Evolutionary conservation across 2,888 invertebrate genomes (phyloP).

Genomic region (Gibbula magus): DNA sequence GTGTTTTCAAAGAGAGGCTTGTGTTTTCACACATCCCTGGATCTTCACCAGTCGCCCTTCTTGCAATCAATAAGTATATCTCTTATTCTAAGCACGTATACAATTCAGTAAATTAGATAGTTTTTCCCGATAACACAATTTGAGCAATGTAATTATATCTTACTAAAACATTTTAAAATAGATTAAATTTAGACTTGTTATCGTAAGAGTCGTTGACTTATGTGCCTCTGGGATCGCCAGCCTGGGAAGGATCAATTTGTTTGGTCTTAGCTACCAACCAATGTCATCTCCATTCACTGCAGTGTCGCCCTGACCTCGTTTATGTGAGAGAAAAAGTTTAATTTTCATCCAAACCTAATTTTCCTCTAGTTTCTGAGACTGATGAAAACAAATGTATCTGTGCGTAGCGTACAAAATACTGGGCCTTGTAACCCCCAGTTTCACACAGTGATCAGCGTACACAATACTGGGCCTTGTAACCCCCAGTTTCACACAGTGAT

Average conservation of each 20-base stretch:
- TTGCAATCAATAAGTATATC: slow-evolving; percentile 12
- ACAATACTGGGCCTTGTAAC: not conserved
- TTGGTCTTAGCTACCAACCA: slow-evolving; percentile 17
- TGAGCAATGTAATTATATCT: slow-evolving; percentile 21
- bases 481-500: not conserved
- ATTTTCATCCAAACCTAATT: slow-evolving; percentile 25
- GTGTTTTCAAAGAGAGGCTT: no score
- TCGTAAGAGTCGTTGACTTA: slow-evolving; percentile 21
- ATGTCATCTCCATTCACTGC: not conserved
- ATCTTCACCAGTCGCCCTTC: not conserved
- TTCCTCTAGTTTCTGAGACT: slow-evolving; percentile 16
- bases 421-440: not conserved
- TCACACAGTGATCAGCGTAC: no score
- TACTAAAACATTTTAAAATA: slow-evolving; percentile 25
- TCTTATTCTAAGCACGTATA: slow-evolving; percentile 6
- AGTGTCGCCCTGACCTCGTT: slow-evolving; percentile 18
- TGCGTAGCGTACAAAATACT: slow-evolving; percentile 7
- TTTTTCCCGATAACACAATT: slow-evolving; percentile 19
- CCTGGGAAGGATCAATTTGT: slow-evolving; percentile 2
- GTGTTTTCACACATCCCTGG: no score
- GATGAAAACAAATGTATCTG: slow-evolving; percentile 18
- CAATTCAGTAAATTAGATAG: slow-evolving; percentile 22
- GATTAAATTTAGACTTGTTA: slow-evolving; percentile 22
- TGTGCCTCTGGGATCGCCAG: not conserved
- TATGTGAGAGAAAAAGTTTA: not conserved